A percentile compares a stretch with the other conserved stretches of the same genome.
Conservation (phyloP, 2,113 vertebrate genomes). For the Ovis aries region ARS-UI_Ramb_v3.0 NC_056073.1:3480501-3481000, state of each 20-base stretch:
- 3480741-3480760: neutral
- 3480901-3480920: accelerated
- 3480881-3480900: neutral
- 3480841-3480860: neutral
- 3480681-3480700: neutral
- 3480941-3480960: neutral
- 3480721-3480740: neutral
- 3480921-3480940: neutral
- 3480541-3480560: neutral
- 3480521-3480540: neutral
- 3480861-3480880: neutral
- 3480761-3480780: neutral
- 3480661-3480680: neutral
- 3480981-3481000: neutral
- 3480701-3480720: neutral
- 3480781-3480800: neutral
- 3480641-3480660: neutral
- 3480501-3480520: neutral
- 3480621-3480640: neutral
- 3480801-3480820: neutral
- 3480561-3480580: neutral
- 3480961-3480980: neutral
- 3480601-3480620: neutral
- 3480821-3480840: neutral
- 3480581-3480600: neutral